phyloP scores from a whole-genome alignment of 2,113 vertebrate genomes.

The Rhineura floridana region DNA sequence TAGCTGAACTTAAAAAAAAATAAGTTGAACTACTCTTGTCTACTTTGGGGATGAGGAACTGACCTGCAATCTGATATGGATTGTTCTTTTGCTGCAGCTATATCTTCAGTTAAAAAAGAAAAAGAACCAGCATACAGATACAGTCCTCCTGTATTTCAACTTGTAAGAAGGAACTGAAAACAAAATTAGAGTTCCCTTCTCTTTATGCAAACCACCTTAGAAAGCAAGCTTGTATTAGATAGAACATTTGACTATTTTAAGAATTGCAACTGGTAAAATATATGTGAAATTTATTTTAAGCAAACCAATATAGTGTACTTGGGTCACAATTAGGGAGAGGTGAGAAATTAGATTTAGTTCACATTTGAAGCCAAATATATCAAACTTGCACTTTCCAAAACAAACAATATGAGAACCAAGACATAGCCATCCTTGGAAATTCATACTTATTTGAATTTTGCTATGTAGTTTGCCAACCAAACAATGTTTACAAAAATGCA shows the following conservation, averaged over 20 bases:
- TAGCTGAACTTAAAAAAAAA: accelerated
- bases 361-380: not conserved
- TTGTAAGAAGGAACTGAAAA: constrained; percentile 17
- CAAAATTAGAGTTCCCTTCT: constrained; percentile 27
- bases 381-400: not conserved
- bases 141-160: constrained; percentile 14
- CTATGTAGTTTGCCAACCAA: too few species aligned
- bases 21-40: not conserved
- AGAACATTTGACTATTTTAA: not conserved
- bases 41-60: not conserved
- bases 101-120: constrained; percentile 40
- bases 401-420: too few species aligned
- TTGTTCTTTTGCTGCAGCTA: constrained; percentile 38
- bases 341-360: too few species aligned
- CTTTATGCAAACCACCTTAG: not conserved
- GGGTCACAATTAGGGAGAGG: too few species aligned
- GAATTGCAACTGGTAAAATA: constrained; percentile 41
- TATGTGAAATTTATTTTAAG: constrained; percentile 59
- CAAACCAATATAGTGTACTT: constrained; percentile 27
- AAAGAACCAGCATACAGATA: constrained; percentile 34
- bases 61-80: constrained; percentile 15
- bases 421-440: too few species aligned
- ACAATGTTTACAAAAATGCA: too few species aligned
- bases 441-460: too few species aligned
- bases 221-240: not conserved